Percentiles rank a stretch among this genome's conserved stretches.
These are phyloP conservation scores for Aphaenogaster ashmeadi DNA, from an alignment of 1,140 invertebrate genomes.

Conservation along the genomic window DNA sequence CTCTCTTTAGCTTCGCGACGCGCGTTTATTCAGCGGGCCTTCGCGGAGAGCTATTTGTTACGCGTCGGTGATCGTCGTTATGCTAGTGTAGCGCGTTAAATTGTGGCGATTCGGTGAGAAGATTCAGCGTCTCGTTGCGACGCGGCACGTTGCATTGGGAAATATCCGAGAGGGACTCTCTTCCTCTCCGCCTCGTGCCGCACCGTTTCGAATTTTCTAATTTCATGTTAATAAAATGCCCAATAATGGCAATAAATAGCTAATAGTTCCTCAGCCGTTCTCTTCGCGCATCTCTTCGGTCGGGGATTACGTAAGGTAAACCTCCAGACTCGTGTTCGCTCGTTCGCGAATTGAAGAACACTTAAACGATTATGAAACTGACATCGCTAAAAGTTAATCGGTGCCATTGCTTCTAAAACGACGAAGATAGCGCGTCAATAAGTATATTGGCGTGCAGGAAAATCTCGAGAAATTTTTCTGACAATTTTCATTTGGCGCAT, in stretches of 20 bases:
- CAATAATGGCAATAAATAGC: constrained; percentile 57
- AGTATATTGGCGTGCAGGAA: neutral
- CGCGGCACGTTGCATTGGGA: neutral
- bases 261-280: constrained; percentile 45
- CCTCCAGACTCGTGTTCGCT: neutral
- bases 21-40: constrained; percentile 12
- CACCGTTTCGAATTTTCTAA: constrained; percentile 36
- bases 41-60: constrained; percentile 24
- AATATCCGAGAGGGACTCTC: neutral
- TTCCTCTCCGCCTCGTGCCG: neutral
- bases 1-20: neutral
- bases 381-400: constrained; percentile 42
- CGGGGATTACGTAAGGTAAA: constrained; percentile 52
- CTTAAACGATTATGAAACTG: constrained; percentile 57
- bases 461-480: neutral
- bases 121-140: neutral
- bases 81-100: constrained; percentile 13
- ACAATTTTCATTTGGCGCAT: neutral
- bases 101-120: constrained; percentile 26
- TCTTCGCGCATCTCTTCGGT: constrained; percentile 36
- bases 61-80: constrained; percentile 30
- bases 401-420: constrained; percentile 5
- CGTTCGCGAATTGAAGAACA: constrained; percentile 27
- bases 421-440: neutral
- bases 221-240: constrained; percentile 54